These are phyloP conservation scores for Rostratula benghalensis DNA, from an alignment of 2,113 vertebrate species.

Conservation along the genomic window DNA sequence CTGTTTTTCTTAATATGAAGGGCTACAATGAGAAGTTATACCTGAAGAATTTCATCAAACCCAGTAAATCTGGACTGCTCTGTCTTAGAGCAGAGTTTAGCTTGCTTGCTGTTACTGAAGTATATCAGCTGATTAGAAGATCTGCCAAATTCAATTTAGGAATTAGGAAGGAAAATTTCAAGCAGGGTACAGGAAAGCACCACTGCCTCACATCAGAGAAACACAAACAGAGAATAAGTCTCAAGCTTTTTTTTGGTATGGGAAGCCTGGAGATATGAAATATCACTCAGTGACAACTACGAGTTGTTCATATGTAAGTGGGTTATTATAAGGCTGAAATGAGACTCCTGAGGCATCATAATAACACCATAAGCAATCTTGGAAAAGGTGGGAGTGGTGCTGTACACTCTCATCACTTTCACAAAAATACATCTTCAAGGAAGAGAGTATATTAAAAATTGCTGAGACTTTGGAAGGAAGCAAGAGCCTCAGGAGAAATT, in stretches of 20 bases:
- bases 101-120: neutral
- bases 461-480: neutral
- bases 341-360: constrained; percentile 15
- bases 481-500: neutral
- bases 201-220: constrained; percentile 56
- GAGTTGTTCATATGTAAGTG: neutral
- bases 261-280: constrained; percentile 29
- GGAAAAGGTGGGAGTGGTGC: neutral
- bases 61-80: neutral
- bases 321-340: constrained; percentile 21
- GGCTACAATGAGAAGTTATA: neutral
- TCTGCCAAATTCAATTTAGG: constrained; percentile 60
- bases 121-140: neutral
- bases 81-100: neutral
- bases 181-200: constrained; percentile 43
- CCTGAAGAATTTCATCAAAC: neutral
- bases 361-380: neutral
- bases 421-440: constrained; percentile 20
- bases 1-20: neutral
- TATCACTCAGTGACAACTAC: neutral
- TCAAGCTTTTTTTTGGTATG: constrained; percentile 38
- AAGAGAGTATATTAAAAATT: constrained; percentile 29
- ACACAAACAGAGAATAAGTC: constrained; percentile 57
- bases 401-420: neutral
- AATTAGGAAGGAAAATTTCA: constrained; percentile 64